Conservation (phyloP, 2,888 invertebrate species). For the Euphydryas editha region DNA sequence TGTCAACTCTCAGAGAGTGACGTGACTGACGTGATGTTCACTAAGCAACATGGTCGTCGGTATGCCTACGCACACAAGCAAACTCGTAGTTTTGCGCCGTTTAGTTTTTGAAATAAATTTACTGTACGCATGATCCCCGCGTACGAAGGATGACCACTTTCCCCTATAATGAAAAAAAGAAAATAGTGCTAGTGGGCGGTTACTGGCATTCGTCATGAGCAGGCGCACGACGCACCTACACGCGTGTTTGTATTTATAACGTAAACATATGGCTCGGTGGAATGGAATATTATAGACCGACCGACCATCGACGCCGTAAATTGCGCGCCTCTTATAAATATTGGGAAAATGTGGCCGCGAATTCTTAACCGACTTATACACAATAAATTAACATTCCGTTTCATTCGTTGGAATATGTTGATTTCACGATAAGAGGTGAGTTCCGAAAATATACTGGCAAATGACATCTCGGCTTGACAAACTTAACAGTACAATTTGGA, state of each 20-base stretch:
- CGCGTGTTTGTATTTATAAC: slow-evolving; percentile 69
- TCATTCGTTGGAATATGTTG: slow-evolving; percentile 7
- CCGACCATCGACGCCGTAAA: slow-evolving; percentile 58
- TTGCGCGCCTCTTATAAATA: slow-evolving; percentile 46
- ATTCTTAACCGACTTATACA: slow-evolving; percentile 14
- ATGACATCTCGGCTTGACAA: too few relatives aligned
- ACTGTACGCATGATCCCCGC: too few relatives aligned
- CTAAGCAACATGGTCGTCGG: too few relatives aligned
- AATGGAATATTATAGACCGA: slow-evolving; percentile 49
- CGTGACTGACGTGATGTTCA: too few relatives aligned
- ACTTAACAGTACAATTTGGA: too few relatives aligned
- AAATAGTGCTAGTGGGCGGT: slow-evolving; percentile 66
- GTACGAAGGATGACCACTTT: too few relatives aligned
- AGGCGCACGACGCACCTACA: slow-evolving; percentile 56
- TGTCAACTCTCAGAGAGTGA: too few relatives aligned
- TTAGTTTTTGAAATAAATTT: too few relatives aligned
- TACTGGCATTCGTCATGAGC: slow-evolving; percentile 68
- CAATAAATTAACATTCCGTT: slow-evolving; percentile 22
- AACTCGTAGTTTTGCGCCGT: too few relatives aligned
- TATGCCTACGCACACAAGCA: too few relatives aligned
- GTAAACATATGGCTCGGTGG: slow-evolving; percentile 74
- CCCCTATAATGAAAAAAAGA: too few relatives aligned
- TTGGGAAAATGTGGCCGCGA: slow-evolving; percentile 38
- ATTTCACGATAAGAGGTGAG: neutral
- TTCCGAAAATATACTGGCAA: too few relatives aligned